Conservation (phyloP, 2,113 vertebrate genomes). For the Grammomys dolichurus region DNA sequence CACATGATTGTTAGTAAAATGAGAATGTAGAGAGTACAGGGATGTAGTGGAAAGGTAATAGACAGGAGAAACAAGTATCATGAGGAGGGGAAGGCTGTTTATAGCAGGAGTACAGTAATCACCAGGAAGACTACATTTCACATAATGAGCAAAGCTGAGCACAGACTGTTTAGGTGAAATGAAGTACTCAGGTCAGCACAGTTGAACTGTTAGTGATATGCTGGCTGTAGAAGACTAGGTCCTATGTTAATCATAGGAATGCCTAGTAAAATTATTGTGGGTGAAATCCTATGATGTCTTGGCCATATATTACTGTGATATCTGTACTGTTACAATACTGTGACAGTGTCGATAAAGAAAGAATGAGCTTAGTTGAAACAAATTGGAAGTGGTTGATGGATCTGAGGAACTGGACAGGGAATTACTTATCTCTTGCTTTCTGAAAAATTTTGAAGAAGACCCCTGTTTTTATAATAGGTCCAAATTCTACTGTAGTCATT, state of each 20-base stretch:
- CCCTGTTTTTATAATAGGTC: background rate
- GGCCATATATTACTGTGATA: background rate
- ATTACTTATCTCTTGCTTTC: background rate
- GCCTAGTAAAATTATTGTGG: background rate
- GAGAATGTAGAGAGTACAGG: background rate
- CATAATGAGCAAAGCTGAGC: background rate
- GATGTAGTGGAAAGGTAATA: background rate
- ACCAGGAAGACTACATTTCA: background rate
- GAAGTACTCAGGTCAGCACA: background rate
- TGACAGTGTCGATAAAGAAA: background rate
- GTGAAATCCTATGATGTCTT: background rate
- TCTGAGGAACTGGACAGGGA: accelerated
- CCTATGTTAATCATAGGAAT: background rate
- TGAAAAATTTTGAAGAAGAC: background rate
- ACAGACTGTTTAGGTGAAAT: too few relatives aligned
- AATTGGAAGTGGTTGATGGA: background rate
- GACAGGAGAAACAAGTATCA: background rate
- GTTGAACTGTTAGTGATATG: background rate
- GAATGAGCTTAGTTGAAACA: background rate
- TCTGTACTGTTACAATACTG: background rate
- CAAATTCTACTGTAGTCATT: background rate
- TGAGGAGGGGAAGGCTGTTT: background rate
- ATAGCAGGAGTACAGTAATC: background rate
- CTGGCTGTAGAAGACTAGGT: background rate
- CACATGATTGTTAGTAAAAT: background rate